These are phyloP conservation scores for Scomber colias DNA, from an alignment of 2,113 vertebrate genomes.

Conservation along the genomic window DNA sequence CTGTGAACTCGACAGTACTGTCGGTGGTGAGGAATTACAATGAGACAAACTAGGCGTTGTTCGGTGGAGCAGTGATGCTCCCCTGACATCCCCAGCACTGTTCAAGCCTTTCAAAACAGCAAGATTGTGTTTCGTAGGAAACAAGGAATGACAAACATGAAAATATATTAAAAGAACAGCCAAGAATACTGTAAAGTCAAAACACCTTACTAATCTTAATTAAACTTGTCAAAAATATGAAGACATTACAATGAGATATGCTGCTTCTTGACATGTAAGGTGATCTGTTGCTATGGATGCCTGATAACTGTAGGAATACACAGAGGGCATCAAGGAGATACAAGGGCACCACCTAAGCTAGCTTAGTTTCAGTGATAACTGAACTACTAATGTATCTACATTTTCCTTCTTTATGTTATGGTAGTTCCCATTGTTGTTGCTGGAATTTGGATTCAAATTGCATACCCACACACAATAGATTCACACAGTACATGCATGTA, in stretches of 20 bases:
- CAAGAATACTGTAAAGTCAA: not conserved
- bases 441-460: too few relatives aligned
- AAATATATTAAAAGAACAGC: not conserved
- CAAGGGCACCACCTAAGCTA: not conserved
- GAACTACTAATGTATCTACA: too few relatives aligned
- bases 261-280: not conserved
- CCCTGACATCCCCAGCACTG: slow-evolving; percentile 41
- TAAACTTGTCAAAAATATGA: not conserved
- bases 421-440: too few relatives aligned
- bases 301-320: too few relatives aligned
- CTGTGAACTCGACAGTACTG: slow-evolving; percentile 49
- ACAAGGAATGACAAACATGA: slow-evolving; percentile 18
- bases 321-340: not conserved
- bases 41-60: slow-evolving; percentile 60
- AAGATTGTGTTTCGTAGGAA: slow-evolving; percentile 38
- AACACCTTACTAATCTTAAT: not conserved
- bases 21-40: slow-evolving; percentile 62
- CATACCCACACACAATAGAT: too few relatives aligned
- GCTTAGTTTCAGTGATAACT: too few relatives aligned
- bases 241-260: not conserved
- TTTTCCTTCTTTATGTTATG: too few relatives aligned
- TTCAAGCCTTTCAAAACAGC: slow-evolving; percentile 46
- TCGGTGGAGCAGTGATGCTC: slow-evolving; percentile 38
- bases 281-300: too few relatives aligned
- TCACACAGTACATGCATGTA: too few relatives aligned